A percentile compares a stretch with the other conserved stretches of the same genome.
Conservation (phyloP, 2,888 invertebrate genomes). For the Chaetoderma sp. region DNA sequence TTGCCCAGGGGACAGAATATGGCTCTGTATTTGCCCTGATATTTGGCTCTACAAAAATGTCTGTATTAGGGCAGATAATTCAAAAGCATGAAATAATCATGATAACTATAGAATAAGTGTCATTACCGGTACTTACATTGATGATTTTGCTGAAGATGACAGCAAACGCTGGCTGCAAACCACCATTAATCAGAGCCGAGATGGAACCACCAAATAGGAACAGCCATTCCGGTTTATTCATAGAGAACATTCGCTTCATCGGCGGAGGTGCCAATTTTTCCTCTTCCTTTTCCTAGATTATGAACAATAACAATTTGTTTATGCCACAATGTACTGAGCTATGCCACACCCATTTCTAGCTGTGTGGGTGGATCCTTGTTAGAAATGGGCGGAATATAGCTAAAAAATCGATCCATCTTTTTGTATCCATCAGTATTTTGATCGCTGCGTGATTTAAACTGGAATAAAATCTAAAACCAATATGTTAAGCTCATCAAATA, state of each 20-base stretch:
- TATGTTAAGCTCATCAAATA: neutral
- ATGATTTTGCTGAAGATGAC: conserved; percentile 69
- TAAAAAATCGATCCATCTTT: neutral
- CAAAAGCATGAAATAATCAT: too few relatives aligned
- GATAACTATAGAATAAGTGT: too few relatives aligned
- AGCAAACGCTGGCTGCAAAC: conserved; percentile 72
- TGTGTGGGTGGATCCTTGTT: conserved; percentile 34
- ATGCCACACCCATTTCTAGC: conserved; percentile 40
- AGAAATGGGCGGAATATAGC: too few relatives aligned
- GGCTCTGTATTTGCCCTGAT: too few relatives aligned
- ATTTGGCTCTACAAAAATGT: too few relatives aligned
- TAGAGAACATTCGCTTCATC: conserved; percentile 57
- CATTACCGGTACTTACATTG: conserved; percentile 49
- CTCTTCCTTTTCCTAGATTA: conserved; percentile 37
- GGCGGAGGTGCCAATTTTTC: conserved; percentile 42
- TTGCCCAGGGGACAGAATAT: too few relatives aligned
- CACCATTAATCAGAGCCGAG: conserved; percentile 67
- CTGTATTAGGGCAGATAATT: too few relatives aligned
- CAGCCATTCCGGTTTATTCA: conserved; percentile 69
- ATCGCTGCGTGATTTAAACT: too few relatives aligned
- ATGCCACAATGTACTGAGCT: too few relatives aligned
- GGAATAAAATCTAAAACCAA: neutral
- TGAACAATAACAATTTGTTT: conserved; percentile 26
- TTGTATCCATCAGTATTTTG: conserved; percentile 10
- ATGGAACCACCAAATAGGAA: conserved; percentile 66